Conservation (phyloP, 2,797 vertebrate species). For the Tragopan temminckii region DNA sequence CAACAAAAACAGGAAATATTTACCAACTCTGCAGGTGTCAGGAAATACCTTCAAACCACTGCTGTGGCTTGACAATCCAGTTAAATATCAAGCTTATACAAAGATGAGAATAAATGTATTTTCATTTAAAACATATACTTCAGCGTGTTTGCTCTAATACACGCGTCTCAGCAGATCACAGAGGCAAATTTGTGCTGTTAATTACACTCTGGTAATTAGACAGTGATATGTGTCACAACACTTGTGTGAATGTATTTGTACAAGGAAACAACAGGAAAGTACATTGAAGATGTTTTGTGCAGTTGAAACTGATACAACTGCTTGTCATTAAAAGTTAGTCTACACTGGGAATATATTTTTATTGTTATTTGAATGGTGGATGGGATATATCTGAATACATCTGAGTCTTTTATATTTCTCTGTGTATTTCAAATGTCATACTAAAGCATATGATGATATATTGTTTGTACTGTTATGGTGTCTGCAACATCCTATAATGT, state of each 20-base stretch:
- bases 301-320: neutral
- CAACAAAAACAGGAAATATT: constrained; percentile 98
- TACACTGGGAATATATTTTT: neutral
- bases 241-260: neutral
- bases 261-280: neutral
- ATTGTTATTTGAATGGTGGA: neutral
- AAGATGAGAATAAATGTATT: constrained; percentile 52
- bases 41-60: constrained; percentile 87
- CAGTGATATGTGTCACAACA: neutral
- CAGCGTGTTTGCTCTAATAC: neutral
- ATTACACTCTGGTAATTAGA: neutral
- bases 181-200: neutral
- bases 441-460: neutral
- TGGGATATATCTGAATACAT: neutral
- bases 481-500: neutral
- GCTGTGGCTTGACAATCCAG: constrained; percentile 37
- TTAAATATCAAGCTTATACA: constrained; percentile 45
- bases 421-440: neutral
- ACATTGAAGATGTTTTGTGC: neutral
- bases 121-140: constrained; percentile 46
- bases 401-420: neutral
- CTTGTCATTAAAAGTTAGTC: neutral
- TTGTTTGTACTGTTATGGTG: neutral
- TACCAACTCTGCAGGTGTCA: constrained; percentile 95
- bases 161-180: neutral